Percentiles rank a stretch among this genome's conserved stretches.
Evolutionary conservation across 1,140 invertebrate genomes (phyloP).

Genomic region (Atta texana): DNA sequence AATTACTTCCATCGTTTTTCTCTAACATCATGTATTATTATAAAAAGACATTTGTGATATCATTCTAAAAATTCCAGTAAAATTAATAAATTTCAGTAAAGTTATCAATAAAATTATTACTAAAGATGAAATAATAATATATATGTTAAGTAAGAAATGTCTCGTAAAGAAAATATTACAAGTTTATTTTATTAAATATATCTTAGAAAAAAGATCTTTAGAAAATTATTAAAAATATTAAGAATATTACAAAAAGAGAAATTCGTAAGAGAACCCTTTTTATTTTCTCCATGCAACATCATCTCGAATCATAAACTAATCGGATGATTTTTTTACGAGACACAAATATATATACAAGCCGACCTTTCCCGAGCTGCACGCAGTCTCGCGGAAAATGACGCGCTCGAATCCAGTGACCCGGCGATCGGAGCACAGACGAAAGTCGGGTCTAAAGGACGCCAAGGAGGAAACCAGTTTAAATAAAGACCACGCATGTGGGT

Average conservation of each 20-base stretch:
- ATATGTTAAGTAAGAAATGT: background rate
- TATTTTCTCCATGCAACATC: background rate
- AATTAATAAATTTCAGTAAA: too few relatives aligned
- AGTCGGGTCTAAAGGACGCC: slow-evolving; percentile 83
- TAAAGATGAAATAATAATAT: background rate
- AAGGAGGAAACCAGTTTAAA: slow-evolving; percentile 85
- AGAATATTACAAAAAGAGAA: background rate
- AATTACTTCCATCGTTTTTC: slow-evolving; percentile 22
- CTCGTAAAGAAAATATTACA: background rate
- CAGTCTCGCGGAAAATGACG: slow-evolving; percentile 37
- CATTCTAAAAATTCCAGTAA: too few relatives aligned
- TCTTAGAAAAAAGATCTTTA: background rate
- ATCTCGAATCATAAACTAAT: background rate
- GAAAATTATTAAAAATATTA: slow-evolving; percentile 4
- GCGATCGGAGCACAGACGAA: slow-evolving; percentile 74
- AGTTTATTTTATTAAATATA: background rate
- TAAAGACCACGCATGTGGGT: slow-evolving; percentile 86
- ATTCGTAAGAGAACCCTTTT: background rate
- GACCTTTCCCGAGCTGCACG: slow-evolving; percentile 26
- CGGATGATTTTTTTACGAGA: background rate
- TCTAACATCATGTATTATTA: background rate
- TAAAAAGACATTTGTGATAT: background rate
- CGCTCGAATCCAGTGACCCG: slow-evolving; percentile 48
- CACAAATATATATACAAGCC: background rate
- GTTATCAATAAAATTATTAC: background rate